Evolutionary conservation across 2,888 invertebrate genomes (phyloP), one percentile per base, ranked within the genome.

Genomic region (Saturnia japonica): DNA sequence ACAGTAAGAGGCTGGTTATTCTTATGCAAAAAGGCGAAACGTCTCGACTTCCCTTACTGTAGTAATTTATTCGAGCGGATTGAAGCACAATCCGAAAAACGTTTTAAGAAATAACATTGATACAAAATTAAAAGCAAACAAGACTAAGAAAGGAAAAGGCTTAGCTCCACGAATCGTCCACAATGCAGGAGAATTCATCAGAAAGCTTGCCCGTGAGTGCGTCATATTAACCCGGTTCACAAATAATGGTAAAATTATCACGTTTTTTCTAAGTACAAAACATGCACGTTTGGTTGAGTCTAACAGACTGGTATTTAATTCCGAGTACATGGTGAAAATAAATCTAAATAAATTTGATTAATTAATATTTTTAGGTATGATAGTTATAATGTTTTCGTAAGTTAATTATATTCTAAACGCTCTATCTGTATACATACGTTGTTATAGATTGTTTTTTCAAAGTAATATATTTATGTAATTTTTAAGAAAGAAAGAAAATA

Each of bases 111-210:
- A 68, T 51, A 51, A 45, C 75, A 76, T 74, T 75, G 75, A 77
- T 78, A 74, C 71, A 69, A 75, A 75, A 72, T 78, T 75, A 75
- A 82, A 80, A 72, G 73, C 69, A 72, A 72, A 71, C 71, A 73
- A 74, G 73, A 73, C 71, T 68, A 74, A 74, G 72, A 76, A 71
- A 70, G 69, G 72, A 76, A 70, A 70, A 69, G 66, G 75, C 74
- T 77, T 76, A n/a, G 77, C 73, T 75, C 77, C 75, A 77, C 76
- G 76, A 78, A 79, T 78, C 77, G 75, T 77, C 69, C 73, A 82
- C 82, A 82, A 82, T 84, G 81, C 78, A 78, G 75, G 80, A 78
- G 80, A 82, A 85, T 82, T 84, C 82, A 82, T 82, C 82, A 77
- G 77, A 80, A 79, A 77, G 75, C 74, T 79, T 74, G 75, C 71